These are phyloP conservation scores for Anthonomus grandis DNA, from an alignment of 1,140 invertebrate species.

Conservation along the genomic window DNA sequence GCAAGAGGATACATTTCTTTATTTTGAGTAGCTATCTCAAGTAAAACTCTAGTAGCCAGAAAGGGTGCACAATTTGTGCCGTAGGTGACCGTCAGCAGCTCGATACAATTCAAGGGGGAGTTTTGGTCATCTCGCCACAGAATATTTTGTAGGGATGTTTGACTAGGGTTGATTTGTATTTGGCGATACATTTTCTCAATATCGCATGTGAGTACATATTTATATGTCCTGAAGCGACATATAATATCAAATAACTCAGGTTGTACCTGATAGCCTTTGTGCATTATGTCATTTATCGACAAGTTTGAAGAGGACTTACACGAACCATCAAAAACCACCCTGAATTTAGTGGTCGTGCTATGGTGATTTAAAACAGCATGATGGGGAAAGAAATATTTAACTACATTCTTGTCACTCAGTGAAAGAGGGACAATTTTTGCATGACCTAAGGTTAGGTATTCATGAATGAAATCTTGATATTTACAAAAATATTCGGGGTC, in stretches of 20 bases:
- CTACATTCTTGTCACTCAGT: background rate
- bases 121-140: slow-evolving; percentile 4
- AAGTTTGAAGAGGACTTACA: slow-evolving; percentile 34
- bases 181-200: slow-evolving; percentile 18
- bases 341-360: slow-evolving; percentile 41
- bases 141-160: slow-evolving; percentile 9
- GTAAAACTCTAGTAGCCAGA: slow-evolving; percentile 14
- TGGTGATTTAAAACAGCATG: slow-evolving; percentile 35
- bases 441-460: slow-evolving; percentile 37
- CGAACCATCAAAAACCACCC: slow-evolving; percentile 44
- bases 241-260: slow-evolving; percentile 21
- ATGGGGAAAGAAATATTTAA: slow-evolving; percentile 27
- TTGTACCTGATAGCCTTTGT: slow-evolving; percentile 27
- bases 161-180: slow-evolving; percentile 7
- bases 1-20: slow-evolving; percentile 22
- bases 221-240: slow-evolving; percentile 4
- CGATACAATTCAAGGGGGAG: slow-evolving; percentile 9
- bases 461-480: slow-evolving; percentile 36
- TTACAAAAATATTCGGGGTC: background rate
- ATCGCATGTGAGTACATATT: slow-evolving; percentile 6
- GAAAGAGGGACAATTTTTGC: slow-evolving; percentile 24
- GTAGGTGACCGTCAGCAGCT: slow-evolving; percentile 17
- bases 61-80: slow-evolving; percentile 15
- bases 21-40: slow-evolving; percentile 21
- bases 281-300: slow-evolving; percentile 38